Evolutionary conservation across 2,888 invertebrate genomes (phyloP), one percentile per base, ranked within the genome.

Genomic region (Rhamnusium bicolor): DNA sequence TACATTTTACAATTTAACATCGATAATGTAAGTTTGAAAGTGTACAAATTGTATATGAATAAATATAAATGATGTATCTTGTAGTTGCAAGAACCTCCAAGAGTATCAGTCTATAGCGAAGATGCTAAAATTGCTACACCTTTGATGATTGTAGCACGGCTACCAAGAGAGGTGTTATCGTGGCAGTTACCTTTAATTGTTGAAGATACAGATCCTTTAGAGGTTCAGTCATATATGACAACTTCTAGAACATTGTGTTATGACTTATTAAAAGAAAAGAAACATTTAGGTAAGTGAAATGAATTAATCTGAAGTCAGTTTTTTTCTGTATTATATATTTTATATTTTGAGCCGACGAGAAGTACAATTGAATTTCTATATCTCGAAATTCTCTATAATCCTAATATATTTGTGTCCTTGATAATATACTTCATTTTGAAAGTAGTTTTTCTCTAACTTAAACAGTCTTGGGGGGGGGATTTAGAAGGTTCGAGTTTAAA

Each of bases 131-230:
- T 71, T 6, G 40, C 71, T 8, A 53, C 67, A 8, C 95, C 96
- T 0, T 87, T 95, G 4, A 91, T 95, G 83, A 91, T 95, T 72
- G 94, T 95, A 0, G 93, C 94, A 0, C 88, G 93, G 56, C 94
- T 95, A 84, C 93, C 93, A 77, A 92, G 92, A 85, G 93, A 93
- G 61, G 92, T 95, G 8, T 87, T 94, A 71, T 95, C 95, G 0
- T 96, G 95, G 95, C 93, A 94, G 84, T 89, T 96, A 21, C 96
- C 96, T 0, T 89, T 94, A 81, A 82, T 91, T 68, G 91, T 94
- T 0, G 90, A 90, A 65, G 88, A 85, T n/a, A n/a, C n/a, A 40
- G 80, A 83, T 46, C 32, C 19, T 32, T 80, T 79, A 14, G 87
- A 87, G 4, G 79, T 86, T 14, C 88, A 89, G 58, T 88, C 89